phyloP scores from a whole-genome alignment of 2,797 vertebrate species.

The Graptemys geographica region DNA sequence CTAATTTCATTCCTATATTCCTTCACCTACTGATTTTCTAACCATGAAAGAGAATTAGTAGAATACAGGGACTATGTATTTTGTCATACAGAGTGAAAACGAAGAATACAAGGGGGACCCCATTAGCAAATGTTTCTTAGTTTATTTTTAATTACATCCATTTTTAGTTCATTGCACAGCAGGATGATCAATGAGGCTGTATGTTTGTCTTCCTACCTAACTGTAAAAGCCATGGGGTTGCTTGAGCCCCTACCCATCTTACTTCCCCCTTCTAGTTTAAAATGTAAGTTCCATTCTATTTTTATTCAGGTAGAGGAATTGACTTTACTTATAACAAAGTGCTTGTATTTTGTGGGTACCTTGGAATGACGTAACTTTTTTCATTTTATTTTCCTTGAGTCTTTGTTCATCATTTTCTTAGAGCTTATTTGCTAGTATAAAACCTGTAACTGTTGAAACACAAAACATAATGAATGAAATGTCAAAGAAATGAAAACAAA shows the following conservation, averaged over 20 bases:
- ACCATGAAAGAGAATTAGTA: not conserved
- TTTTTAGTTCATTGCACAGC: not conserved
- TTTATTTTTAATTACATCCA: not conserved
- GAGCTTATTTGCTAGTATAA: not conserved
- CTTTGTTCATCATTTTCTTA: not conserved
- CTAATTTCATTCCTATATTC: not conserved
- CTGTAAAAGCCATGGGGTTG: not conserved
- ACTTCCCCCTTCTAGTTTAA: not conserved
- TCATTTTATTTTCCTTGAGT: not conserved
- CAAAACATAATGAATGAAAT: slow-evolving; percentile 3
- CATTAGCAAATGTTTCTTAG: not conserved
- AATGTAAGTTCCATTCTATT: not conserved
- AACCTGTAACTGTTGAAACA: not conserved
- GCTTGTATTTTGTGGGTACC: not conserved
- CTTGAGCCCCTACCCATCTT: not conserved
- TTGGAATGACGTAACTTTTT: not conserved
- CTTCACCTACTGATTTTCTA: not conserved
- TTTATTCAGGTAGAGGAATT: not conserved
- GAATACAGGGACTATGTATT: not conserved
- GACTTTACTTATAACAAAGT: not conserved
- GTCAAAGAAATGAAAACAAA: slow-evolving; percentile 27
- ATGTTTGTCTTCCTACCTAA: not conserved
- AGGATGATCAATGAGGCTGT: not conserved
- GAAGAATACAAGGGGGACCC: not conserved
- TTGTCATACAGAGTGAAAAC: not conserved